Evolutionary conservation across 2,888 invertebrate species (phyloP), one percentile per base, ranked within the genome.

Genomic region (Rhyacophila evoluta): DNA sequence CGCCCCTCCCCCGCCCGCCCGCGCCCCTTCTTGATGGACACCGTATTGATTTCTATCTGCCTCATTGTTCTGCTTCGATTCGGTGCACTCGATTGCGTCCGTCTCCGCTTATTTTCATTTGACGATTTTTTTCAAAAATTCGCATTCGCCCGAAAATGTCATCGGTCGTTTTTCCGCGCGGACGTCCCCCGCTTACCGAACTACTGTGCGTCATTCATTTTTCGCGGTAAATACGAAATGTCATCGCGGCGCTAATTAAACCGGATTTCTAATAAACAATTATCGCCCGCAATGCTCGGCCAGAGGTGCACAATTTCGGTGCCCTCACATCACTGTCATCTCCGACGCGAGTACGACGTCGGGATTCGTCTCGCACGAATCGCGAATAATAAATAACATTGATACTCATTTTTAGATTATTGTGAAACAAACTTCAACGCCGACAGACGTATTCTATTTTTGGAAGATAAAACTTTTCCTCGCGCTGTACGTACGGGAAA

Each of bases 1-100:
- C 83, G 84, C 84, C 38, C 77, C 74, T 82, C 85, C 85, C 83
- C 84, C 85, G 82, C 84, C 84, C 84, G 84, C 85, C 78, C 84
- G 84, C 84, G 89, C 89, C 89, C 55, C 55, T 55, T 55, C 55
- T 55, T 90, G 89, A 89, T 91, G 91, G 90, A 90, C 90, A 89
- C 87, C 88, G 89, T 89, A 89, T 89, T 88, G 89, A 89, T 89
- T 81, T 79, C 81, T 76, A 74, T 79, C 81, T 72, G 70, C 55
- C 75, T 78, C 80, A 78, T 78, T 78, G 80, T 80, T 78, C 71
- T 74, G 72, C 80, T 77, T 80, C 78, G 77, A 80, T 78, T 80
- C 78, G 78, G 39, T 80, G 80, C 80, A 78, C 78, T 75, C 73
- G 72, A 80, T 74, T 80, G 80, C 80, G 71, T 80, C 78, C 80